Evolutionary conservation across 2,888 invertebrate genomes (phyloP), one percentile per base, ranked within the genome.

Genomic region (Caradrina clavipalpis): DNA sequence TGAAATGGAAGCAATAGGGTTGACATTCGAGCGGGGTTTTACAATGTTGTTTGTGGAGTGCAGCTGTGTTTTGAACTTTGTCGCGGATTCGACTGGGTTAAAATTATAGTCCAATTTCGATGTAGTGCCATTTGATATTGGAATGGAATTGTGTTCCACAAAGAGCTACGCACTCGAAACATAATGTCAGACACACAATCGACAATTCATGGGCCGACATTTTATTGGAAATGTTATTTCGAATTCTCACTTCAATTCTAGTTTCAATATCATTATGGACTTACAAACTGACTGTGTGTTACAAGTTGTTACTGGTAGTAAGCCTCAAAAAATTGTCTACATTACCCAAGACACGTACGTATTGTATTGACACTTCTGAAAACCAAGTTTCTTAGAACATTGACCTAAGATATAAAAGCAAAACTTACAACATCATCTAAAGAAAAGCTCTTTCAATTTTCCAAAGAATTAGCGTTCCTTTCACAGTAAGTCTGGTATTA

Each of bases 1-100:
- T 71, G 67, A 66, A 84, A 60, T 70, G 60, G 66, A 69, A 53
- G 70, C 70, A 66, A 47, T 66, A 77, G 39, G 77, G 72, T 70
- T 73, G 66, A 69, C 47, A 79, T 61, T 79, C 50, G 47, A 75
- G 71, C 50, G 22, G 42, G 53, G 21, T 69, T 76, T 80, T 64
- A 80, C 50, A 64, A 45, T 60, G 49, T 62, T 75, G 55, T 80
- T 69, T 61, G 55, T 55, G 10, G n/a, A 15, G 19, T 47, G 31
- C 51, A 61, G 47, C 19, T 50, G 64, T 56, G 47, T 80, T 56
- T 61, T 45, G 39, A 35, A 57, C 39, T 50, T 49, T 10, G 26
- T 21, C 0, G 35, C 19, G 57, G n/a, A 53, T 54, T 66, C 47
- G 19, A 65, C 10, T 22, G 42, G 19, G 21, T 47, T 77, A 42